Conservation (phyloP, 2,113 vertebrate species). For the Misgurnus mizolepis region DNA sequence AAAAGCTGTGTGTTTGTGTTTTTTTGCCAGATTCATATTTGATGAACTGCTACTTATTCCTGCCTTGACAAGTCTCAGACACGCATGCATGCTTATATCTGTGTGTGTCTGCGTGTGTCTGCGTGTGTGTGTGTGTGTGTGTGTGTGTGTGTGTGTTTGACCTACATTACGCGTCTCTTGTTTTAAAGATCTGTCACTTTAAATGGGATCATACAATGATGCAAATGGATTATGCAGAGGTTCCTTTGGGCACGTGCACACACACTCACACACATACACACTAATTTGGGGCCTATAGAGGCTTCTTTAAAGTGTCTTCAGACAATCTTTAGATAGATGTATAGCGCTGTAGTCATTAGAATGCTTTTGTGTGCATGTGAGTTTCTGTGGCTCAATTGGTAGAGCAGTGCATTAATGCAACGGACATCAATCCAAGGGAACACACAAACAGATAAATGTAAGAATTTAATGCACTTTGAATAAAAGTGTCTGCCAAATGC, state of each 20-base stretch:
- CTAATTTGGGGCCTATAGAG: constrained; percentile 15
- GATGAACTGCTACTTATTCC: constrained; percentile 39
- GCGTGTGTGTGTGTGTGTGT: not conserved
- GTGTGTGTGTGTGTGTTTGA: constrained; percentile 38
- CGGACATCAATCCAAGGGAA: too few species aligned
- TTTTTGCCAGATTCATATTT: constrained; percentile 34
- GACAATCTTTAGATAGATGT: constrained; percentile 45
- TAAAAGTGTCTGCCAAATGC: too few species aligned
- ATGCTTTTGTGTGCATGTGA: constrained; percentile 32
- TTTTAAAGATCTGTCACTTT: constrained; percentile 22
- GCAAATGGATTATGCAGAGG: constrained; percentile 19
- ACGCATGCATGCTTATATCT: not conserved
- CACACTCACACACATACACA: constrained; percentile 24
- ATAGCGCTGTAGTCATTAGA: constrained; percentile 1
- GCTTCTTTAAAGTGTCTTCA: constrained; percentile 5
- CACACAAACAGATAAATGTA: too few species aligned
- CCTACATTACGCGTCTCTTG: constrained; percentile 48
- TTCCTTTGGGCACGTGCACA: constrained; percentile 46
- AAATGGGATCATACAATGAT: constrained; percentile 26
- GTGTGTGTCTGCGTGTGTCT: not conserved
- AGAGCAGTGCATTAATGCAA: too few species aligned
- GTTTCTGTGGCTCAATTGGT: not conserved
- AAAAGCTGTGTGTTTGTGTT: constrained; percentile 10
- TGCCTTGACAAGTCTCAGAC: not conserved
- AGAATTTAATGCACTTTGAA: too few species aligned